Percentiles rank a stretch among this genome's conserved stretches.
phyloP scores from a whole-genome alignment of 2,113 vertebrate species.

The Entelurus aequoreus region DNA sequence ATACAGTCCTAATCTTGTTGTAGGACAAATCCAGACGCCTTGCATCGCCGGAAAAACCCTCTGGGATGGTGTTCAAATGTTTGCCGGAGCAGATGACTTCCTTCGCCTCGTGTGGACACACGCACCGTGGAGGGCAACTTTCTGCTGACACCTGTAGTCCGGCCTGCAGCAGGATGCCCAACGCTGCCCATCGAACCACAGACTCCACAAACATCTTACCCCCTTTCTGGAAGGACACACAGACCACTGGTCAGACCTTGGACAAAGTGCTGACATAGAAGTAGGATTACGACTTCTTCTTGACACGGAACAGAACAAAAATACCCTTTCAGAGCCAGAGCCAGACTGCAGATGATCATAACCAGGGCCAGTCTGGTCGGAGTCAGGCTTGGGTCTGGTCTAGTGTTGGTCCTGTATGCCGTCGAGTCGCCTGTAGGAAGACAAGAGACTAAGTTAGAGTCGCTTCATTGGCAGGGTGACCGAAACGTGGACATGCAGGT shows the following conservation, averaged over 20 bases:
- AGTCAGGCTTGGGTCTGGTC: conserved; percentile 42
- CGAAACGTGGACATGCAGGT: conserved; percentile 6
- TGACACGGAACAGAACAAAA: not conserved
- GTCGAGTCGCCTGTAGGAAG: conserved; percentile 33
- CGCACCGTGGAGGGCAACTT: conserved; percentile 74
- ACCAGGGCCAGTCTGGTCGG: conserved; percentile 58
- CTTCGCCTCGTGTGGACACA: conserved; percentile 69
- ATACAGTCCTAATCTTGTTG: conserved; percentile 79
- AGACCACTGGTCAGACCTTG: conserved; percentile 1
- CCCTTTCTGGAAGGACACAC: conserved; percentile 53
- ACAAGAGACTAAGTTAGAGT: conserved; percentile 3
- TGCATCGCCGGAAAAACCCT: conserved; percentile 70
- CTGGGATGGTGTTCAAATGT: conserved; percentile 73
- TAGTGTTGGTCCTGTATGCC: conserved; percentile 13
- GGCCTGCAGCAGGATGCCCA: conserved; percentile 62
- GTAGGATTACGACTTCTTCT: not conserved
- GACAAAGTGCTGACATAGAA: not conserved
- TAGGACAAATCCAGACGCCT: conserved; percentile 78
- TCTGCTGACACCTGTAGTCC: conserved; percentile 51
- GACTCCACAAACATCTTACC: conserved; percentile 72
- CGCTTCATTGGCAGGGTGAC: not conserved
- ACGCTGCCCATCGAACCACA: conserved; percentile 59
- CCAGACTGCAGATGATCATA: conserved; percentile 66
- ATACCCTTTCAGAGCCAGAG: conserved; percentile 55
- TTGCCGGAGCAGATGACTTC: conserved; percentile 79